Evolutionary conservation across 2,797 vertebrate species (phyloP).

Genomic region (Chiroxiphia lanceolata): DNA sequence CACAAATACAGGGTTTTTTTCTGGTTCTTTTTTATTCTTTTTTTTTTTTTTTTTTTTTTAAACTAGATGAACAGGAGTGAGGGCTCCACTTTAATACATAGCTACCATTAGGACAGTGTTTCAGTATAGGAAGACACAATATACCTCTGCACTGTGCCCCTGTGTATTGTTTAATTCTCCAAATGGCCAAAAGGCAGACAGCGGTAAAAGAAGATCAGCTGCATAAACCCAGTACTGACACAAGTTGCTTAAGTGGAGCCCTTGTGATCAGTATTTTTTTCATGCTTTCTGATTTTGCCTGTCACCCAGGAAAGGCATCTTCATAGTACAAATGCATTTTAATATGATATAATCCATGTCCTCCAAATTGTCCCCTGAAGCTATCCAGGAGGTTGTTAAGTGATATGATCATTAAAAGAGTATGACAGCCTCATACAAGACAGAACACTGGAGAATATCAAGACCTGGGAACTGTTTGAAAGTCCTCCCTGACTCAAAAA

Average conservation of each 20-base stretch:
- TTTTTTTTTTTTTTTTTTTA: background rate
- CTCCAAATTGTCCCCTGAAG: background rate
- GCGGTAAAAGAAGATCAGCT: background rate
- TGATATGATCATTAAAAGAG: background rate
- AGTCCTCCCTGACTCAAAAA: background rate
- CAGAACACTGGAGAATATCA: background rate
- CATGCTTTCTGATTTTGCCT: background rate
- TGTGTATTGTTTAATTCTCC: background rate
- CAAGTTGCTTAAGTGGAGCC: background rate
- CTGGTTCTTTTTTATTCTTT: background rate
- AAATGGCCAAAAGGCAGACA: background rate
- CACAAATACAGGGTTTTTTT: background rate
- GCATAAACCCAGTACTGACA: background rate
- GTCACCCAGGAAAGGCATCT: background rate
- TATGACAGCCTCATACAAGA: background rate
- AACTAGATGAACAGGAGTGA: background rate
- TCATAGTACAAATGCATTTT: background rate
- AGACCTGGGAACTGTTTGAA: background rate
- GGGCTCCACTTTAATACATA: background rate
- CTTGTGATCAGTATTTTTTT: background rate
- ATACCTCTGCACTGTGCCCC: background rate
- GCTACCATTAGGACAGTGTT: background rate
- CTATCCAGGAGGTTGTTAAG: background rate
- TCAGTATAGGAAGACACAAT: background rate
- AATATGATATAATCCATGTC: background rate